Evolutionary conservation across 1,140 invertebrate species (phyloP).

Genomic region (Helicoverpa armigera): DNA sequence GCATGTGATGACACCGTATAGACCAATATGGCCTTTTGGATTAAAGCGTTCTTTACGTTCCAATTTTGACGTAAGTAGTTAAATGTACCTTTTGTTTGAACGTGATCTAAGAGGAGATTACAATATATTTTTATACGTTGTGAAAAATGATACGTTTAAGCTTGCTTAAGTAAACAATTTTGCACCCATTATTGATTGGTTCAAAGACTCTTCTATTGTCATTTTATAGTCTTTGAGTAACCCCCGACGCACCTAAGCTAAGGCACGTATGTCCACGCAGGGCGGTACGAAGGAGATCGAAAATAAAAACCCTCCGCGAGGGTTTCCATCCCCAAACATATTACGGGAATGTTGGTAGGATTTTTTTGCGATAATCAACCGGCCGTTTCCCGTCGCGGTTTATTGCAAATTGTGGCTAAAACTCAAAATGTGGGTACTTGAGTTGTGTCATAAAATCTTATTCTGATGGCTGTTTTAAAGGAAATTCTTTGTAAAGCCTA

Average conservation of each 20-base stretch:
- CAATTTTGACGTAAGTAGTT: too few relatives aligned
- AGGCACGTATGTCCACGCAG: slow-evolving; percentile 72
- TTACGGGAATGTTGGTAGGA: slow-evolving; percentile 75
- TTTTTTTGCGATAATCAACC: slow-evolving; percentile 75
- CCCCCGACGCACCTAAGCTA: slow-evolving; percentile 60
- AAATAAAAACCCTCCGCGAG: slow-evolving; percentile 80
- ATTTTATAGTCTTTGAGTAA: slow-evolving; percentile 54
- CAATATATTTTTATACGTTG: too few relatives aligned
- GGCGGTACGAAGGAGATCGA: slow-evolving; percentile 74
- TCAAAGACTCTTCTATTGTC: slow-evolving; percentile 8
- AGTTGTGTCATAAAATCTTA: slow-evolving; percentile 44
- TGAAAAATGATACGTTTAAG: too few relatives aligned
- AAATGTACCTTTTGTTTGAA: too few relatives aligned
- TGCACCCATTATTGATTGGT: neutral
- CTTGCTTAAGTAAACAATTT: neutral
- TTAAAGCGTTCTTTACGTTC: too few relatives aligned
- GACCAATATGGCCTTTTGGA: neutral
- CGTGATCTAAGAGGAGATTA: too few relatives aligned
- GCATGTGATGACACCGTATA: neutral
- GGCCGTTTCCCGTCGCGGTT: slow-evolving; percentile 37
- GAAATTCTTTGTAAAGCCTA: neutral
- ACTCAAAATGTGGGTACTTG: slow-evolving; percentile 26
- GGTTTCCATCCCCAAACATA: slow-evolving; percentile 78
- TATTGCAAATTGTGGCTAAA: slow-evolving; percentile 35
- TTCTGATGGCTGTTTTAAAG: slow-evolving; percentile 12